phyloP scores from a whole-genome alignment of 2,888 invertebrate species.

The Aricia artaxerxes region DNA sequence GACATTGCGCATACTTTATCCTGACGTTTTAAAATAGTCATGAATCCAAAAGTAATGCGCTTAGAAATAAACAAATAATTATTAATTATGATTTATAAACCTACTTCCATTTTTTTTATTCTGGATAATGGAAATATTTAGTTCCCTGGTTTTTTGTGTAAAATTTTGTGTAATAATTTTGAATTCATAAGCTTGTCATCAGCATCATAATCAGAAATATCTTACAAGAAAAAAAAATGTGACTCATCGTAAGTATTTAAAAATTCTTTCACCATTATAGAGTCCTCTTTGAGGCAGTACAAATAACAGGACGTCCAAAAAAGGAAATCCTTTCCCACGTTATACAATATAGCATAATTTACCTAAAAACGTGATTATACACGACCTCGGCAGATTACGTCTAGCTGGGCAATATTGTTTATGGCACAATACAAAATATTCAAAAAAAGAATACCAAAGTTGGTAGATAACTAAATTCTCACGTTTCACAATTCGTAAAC shows the following conservation, averaged over 20 bases:
- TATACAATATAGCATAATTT: slow-evolving; percentile 61
- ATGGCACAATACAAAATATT: slow-evolving; percentile 52
- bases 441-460: slow-evolving; percentile 46
- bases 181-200: neutral
- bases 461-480: slow-evolving; percentile 70
- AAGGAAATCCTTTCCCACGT: slow-evolving; percentile 64
- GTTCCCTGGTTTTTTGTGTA: no score
- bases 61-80: no score
- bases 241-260: neutral
- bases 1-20: neutral
- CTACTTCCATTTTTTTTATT: neutral
- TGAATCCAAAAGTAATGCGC: neutral
- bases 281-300: slow-evolving; percentile 43
- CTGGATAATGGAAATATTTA: neutral
- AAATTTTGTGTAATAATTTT: neutral
- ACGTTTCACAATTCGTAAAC: slow-evolving; percentile 73
- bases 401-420: slow-evolving; percentile 60
- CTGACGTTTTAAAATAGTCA: neutral
- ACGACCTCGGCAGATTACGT: slow-evolving; percentile 68
- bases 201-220: neutral
- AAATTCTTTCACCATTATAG: neutral
- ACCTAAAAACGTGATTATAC: slow-evolving; percentile 76
- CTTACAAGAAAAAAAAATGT: neutral
- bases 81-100: no score
- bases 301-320: slow-evolving; percentile 52